Base-by-base conservation (phyloP, 2,113 vertebrate species). In the Gadus macrocephalus region DNA sequence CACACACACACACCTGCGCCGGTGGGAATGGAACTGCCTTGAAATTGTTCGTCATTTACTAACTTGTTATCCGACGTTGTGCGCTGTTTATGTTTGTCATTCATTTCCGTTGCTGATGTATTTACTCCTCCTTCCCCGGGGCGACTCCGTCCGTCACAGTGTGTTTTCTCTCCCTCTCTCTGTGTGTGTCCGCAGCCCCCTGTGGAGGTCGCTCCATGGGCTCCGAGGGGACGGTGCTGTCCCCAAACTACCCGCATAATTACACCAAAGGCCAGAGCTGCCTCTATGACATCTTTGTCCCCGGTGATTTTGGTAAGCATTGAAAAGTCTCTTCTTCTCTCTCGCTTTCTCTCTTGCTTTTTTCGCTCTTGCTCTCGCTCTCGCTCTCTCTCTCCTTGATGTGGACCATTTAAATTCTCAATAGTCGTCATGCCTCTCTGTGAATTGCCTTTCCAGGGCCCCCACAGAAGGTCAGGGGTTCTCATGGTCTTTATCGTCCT, bases 181-280 rank as follows among this genome's bases (percentile, higher is more conserved):
- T 83, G 64, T 79, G 38, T 78, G 20, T 69, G 9, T 76, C 85
- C 69, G 27, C 82, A 99, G 97, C 97, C 79, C 97, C 97, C 5
- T 99, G 97, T 62, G 97, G 97, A 88, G 96, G 96, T 76, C 94
- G 94, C 67, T 96, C 96, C 78, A 97, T 96, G 31, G 94, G 94
- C 72, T 94, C 95, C 66, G 97, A 99, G 90, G 97, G 97, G 67
- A 98, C 97, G 0, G 95, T 99, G 38, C 87, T 99, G 70, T 99
- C 97, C 61, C 96, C 97, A 83, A 98, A 97, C 85, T 99, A 97
- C 74, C 97, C 97, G 9, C 96, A 94, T 89, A 99, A 98, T 92
- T 99, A 99, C 56, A 98, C 94, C 71, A 89, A 92, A 79, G 95
- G 94, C 65, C 96, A 97, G 84, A 95, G 92, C 81, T 99, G 97